Evolutionary conservation across 2,797 vertebrate species (phyloP).

Genomic region (Channa striata): DNA sequence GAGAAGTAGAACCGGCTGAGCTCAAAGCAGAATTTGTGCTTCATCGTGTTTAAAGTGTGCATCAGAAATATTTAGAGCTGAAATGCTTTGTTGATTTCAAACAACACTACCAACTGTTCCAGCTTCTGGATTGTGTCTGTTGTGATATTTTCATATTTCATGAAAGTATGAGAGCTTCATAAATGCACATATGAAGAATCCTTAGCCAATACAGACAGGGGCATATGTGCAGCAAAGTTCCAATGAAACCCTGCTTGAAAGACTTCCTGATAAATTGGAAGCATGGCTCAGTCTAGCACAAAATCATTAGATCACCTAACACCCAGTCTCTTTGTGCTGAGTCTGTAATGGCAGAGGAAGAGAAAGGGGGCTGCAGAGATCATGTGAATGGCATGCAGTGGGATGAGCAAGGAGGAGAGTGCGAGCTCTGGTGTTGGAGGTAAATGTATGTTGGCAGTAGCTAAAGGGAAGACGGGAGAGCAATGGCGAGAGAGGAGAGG

Average conservation of each 20-base stretch:
- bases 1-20: slow-evolving; percentile 1
- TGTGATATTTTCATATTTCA: neutral
- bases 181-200: neutral
- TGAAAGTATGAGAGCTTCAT: slow-evolving; percentile 4
- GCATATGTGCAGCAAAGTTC: slow-evolving; percentile 6
- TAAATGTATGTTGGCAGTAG: slow-evolving; percentile 80
- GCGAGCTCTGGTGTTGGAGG: slow-evolving; percentile 56
- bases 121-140: neutral
- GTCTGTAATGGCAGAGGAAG: slow-evolving; percentile 46
- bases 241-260: slow-evolving; percentile 28
- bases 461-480: slow-evolving; percentile 65
- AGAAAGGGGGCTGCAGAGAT: slow-evolving; percentile 44
- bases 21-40: neutral
- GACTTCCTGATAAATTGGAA: slow-evolving; percentile 53
- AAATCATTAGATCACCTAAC: slow-evolving; percentile 61
- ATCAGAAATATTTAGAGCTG: slow-evolving; percentile 16
- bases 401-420: slow-evolving; percentile 43
- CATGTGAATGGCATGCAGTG: slow-evolving; percentile 38
- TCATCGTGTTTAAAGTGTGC: neutral
- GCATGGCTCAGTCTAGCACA: slow-evolving; percentile 43
- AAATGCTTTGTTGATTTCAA: slow-evolving; percentile 4
- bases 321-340: slow-evolving; percentile 42
- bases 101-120: neutral
- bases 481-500: slow-evolving; percentile 52
- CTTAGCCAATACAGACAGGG: neutral